phyloP scores from a whole-genome alignment of 2,888 invertebrate genomes.

The Lymantria monacha region DNA sequence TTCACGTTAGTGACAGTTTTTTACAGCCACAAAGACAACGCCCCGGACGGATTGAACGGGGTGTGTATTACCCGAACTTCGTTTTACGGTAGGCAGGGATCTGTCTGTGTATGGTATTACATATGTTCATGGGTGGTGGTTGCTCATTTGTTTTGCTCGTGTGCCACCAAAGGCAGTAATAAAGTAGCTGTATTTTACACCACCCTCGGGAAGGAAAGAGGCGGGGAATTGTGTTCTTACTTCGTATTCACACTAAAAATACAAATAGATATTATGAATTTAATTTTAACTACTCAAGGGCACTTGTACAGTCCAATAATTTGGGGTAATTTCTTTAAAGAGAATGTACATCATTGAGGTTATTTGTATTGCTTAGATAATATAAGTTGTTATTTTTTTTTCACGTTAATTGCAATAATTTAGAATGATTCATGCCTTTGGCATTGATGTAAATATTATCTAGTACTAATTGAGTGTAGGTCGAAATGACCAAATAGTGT shows the following conservation, averaged over 20 bases:
- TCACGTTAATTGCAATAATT: neutral
- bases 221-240: no score
- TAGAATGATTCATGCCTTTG: neutral
- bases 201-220: no score
- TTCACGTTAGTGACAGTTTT: no score
- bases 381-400: neutral
- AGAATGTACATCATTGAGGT: neutral
- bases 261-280: neutral
- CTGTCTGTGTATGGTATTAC: no score
- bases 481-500: constrained; percentile 15
- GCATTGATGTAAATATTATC: constrained; percentile 19
- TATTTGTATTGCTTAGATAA: neutral
- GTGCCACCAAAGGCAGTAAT: no score
- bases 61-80: no score
- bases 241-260: neutral
- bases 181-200: no score
- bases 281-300: neutral
- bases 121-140: no score
- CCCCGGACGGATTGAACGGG: no score
- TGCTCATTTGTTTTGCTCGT: no score
- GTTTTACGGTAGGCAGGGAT: no score
- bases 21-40: no score
- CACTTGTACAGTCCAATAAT: neutral
- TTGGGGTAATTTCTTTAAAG: neutral
- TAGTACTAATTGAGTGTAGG: constrained; percentile 20